Base-by-base conservation (phyloP, 2,113 vertebrate genomes). In the Bubalus kerabau region DNA sequence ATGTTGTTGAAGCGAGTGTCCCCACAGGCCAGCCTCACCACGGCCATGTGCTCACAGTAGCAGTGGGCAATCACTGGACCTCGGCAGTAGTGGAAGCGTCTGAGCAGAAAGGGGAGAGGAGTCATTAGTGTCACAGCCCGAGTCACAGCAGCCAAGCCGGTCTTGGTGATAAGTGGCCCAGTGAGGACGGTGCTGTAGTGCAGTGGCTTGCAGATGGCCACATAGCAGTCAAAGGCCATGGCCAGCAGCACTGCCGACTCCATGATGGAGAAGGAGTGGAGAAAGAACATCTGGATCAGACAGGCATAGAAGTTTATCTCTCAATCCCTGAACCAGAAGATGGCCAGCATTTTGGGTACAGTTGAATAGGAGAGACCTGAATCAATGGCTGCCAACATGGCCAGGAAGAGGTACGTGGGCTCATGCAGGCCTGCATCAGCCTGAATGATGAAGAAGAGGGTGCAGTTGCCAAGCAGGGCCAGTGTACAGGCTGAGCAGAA, bases 331-430 rank as follows among this genome's bases (percentile, higher is more conserved):
- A 98, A 86, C 98, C 97, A 98, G 28, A 98, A 98, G 1, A 98
- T 67, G 19, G 87, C 88, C 17, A 98, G 97, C 97, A 98, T 96
- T 88, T 98, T 98, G 64, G 98, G 98, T 19, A 98, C 10, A 13
- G 98, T 95, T 67, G 98, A 30, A n/a, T 97, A 98, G 7, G 98
- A 98, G 4, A 98, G 94, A 24, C 97, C 94, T 10, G 98, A 23
- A 32, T 98, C 98, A 4, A 95, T 97, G 15, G 40, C 3, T 32
- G 98, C 95, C 92, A 99, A 8, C 97, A 98, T 98, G 74, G 96
- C 96, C 82, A 98, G 85, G 78, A 98, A 98, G 71, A 98, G 21
- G 80, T 98, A 98, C 98, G 98, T 99, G 88, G 99, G 98, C 1
- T 83, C 17, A 0, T 99, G 98, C 59, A 99, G 98, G 84, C 96